Evolutionary conservation across 2,888 invertebrate genomes (phyloP).

Genomic region (Drosophila colorata): DNA sequence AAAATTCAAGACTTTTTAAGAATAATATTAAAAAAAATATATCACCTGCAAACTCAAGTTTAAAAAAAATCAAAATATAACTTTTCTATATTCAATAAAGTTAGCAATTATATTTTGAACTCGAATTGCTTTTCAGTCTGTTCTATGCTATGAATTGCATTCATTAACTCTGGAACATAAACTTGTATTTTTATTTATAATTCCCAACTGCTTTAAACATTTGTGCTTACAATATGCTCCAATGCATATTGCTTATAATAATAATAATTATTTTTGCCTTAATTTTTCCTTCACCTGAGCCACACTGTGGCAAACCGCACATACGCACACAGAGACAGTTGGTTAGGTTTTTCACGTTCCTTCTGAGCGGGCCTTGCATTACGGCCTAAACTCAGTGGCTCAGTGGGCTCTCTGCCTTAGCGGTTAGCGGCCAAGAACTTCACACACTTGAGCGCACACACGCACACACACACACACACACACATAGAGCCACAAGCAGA

Average conservation of each 20-base stretch:
- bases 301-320: conserved; percentile 38
- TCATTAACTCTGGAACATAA: no score
- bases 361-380: conserved; percentile 36
- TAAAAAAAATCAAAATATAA: no score
- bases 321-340: conserved; percentile 10
- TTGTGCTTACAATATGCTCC: no score
- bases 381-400: conserved; percentile 33
- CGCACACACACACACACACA: conserved; percentile 24
- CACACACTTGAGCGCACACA: conserved; percentile 72
- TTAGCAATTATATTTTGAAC: no score
- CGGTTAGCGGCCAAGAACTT: conserved; percentile 72
- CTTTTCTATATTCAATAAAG: no score
- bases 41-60: no score
- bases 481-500: conserved; percentile 11
- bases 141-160: no score
- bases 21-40: no score
- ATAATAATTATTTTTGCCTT: conserved; percentile 1
- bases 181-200: neutral
- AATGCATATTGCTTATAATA: neutral
- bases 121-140: neutral
- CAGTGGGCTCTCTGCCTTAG: conserved; percentile 44
- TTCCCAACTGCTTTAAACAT: neutral
- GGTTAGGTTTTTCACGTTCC: conserved; percentile 21
- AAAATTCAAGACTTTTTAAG: no score
- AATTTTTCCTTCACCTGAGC: conserved; percentile 19